Percentiles rank a stretch among this genome's conserved stretches.
These are phyloP conservation scores for Drosophila phalerata DNA, from an alignment of 2,888 invertebrate genomes.

Conservation along the genomic window DNA sequence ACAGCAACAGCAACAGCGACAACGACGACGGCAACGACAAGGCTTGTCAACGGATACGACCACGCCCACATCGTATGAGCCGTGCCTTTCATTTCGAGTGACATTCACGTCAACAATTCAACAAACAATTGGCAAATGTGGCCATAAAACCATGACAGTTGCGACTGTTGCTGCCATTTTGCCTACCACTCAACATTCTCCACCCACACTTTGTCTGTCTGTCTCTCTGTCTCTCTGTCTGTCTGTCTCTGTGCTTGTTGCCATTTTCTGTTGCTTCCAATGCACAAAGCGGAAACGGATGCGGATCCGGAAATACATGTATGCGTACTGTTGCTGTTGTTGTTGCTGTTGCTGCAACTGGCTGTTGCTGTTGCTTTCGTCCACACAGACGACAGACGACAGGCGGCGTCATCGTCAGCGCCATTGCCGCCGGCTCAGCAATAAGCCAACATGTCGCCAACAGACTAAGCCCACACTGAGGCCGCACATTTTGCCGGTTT, in stretches of 20 bases:
- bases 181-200: conserved; percentile 45
- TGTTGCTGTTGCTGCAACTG: conserved; percentile 28
- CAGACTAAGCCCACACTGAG: conserved; percentile 66
- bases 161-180: conserved; percentile 44
- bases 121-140: conserved; percentile 83
- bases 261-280: conserved; percentile 66
- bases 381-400: conserved; percentile 14
- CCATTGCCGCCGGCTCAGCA: conserved; percentile 57
- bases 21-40: conserved; percentile 8
- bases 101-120: conserved; percentile 80
- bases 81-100: conserved; percentile 59
- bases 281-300: conserved; percentile 81
- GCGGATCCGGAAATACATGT: conserved; percentile 78
- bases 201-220: neutral
- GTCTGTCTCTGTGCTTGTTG: conserved; percentile 31
- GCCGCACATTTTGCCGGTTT: conserved; percentile 69
- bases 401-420: conserved; percentile 25
- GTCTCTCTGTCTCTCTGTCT: conserved; percentile 4
- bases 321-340: conserved; percentile 69
- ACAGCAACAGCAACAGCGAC: conserved; percentile 2
- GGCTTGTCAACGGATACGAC: conserved; percentile 37
- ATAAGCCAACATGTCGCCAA: conserved; percentile 78
- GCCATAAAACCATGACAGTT: conserved; percentile 80
- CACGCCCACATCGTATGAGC: conserved; percentile 34
- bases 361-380: conserved; percentile 46